Evolutionary conservation across 2,888 invertebrate genomes (phyloP).

Genomic region (Rotaria macrura): DNA sequence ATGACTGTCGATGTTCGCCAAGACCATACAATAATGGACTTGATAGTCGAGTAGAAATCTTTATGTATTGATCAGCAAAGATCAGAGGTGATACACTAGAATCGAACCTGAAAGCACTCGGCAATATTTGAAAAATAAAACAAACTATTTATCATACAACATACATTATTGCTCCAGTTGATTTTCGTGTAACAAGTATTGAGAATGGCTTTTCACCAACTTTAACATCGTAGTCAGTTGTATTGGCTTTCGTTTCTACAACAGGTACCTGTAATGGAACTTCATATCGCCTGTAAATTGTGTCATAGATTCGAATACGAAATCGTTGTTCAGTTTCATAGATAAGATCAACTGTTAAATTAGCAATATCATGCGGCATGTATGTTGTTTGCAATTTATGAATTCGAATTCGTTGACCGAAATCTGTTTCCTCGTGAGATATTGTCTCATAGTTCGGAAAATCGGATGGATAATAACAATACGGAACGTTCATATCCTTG

Average conservation of each 20-base stretch:
- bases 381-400: constrained; percentile 21
- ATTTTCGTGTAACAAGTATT: constrained; percentile 24
- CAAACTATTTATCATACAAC: no score
- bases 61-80: constrained; percentile 65
- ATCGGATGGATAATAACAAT: constrained; percentile 29
- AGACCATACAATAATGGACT: constrained; percentile 63
- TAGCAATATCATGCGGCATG: constrained; percentile 26
- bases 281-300: constrained; percentile 3
- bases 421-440: neutral
- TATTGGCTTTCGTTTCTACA: neutral
- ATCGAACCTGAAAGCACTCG: constrained; percentile 53
- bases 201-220: constrained; percentile 25
- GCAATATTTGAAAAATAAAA: neutral
- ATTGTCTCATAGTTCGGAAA: constrained; percentile 23
- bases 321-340: constrained; percentile 26
- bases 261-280: constrained; percentile 21
- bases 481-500: neutral
- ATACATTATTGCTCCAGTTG: constrained; percentile 20
- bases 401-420: neutral
- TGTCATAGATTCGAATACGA: constrained; percentile 29
- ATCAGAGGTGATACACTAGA: constrained; percentile 61
- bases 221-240: constrained; percentile 25
- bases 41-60: constrained; percentile 59
- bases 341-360: constrained; percentile 19
- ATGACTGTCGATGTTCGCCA: constrained; percentile 60